Evolutionary conservation across 1,140 invertebrate species (phyloP), one percentile per base, ranked within the genome.

Genomic region (Batillaria attramentaria): DNA sequence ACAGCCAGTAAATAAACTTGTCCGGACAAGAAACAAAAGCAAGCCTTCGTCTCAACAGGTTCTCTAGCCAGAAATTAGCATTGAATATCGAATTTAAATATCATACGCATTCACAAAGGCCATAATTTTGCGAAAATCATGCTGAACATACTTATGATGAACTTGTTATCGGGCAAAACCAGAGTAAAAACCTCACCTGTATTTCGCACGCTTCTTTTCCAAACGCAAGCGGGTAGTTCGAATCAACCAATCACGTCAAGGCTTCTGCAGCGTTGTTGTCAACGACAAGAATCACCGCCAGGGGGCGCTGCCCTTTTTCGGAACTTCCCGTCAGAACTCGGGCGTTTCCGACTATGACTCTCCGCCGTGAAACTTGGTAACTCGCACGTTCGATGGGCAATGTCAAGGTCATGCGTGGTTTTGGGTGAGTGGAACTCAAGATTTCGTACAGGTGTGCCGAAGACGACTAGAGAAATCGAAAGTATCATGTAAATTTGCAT

Each of bases 231-330:
- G 43, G 68, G 42, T 50, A 60, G 70, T 80, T 80, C 74, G 66
- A 80, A 80, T 77, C n/a, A 37, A 31, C 79, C 79, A 80, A 80
- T 77, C 28, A 54, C 20, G 37, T 24, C 54, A 20, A 3, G 24
- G 33, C 62, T 77, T 77, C n/a, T 8, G 28, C 28, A 37, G 43
- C 76, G 57, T 81, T 60, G 75, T 81, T 81, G 79, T 78, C 70
- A 81, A 69, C 62, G 33, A 65, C 35, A 43, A 72, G 72, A 72
- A 81, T 70, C 66, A 16, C 70, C 79, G 43, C 68, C 31, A 81
- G 79, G 50, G 77, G 79, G 79, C 79, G 75, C 69, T 43, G 43
- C 31, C 20, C 20, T 4, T 3, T 16, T 0, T 42, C 37, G 39
- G 5, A 41, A n/a, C 18, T 39, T 4, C 1, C n/a, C 39, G 13